These are phyloP conservation scores for Ochropleura plecta DNA, from an alignment of 2,888 invertebrate genomes.

Conservation along the genomic window DNA sequence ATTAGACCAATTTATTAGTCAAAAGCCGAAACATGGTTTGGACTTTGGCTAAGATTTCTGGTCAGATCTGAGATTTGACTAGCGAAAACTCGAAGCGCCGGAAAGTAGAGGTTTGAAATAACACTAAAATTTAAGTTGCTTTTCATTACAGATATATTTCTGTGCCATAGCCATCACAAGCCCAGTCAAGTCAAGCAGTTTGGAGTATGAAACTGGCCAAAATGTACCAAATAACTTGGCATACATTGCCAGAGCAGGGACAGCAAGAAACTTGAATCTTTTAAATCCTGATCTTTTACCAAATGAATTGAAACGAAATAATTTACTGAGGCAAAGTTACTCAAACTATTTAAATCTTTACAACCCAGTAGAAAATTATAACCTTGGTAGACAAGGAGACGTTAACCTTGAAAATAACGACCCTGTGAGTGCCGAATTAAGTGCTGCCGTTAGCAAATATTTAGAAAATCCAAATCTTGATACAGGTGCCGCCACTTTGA, in stretches of 20 bases:
- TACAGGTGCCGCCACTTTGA: neutral
- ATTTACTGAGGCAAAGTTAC: constrained; percentile 3
- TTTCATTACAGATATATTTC: constrained; percentile 19
- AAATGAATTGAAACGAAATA: neutral
- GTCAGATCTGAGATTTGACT: no score
- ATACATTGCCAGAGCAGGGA: neutral
- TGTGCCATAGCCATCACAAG: neutral
- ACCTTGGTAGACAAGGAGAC: neutral
- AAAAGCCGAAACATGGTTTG: no score
- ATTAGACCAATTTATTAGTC: no score
- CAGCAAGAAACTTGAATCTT: neutral
- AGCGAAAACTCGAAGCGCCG: no score
- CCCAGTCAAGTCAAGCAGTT: constrained; percentile 1
- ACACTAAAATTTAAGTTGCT: no score
- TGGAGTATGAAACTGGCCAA: neutral
- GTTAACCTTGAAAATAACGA: neutral
- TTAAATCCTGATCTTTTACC: neutral
- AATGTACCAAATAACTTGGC: neutral
- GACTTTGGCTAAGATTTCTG: no score
- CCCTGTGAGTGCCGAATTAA: neutral
- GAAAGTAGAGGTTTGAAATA: no score
- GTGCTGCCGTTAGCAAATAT: neutral
- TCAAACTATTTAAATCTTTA: neutral
- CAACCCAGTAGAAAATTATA: neutral
- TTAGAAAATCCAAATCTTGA: neutral